Base-by-base conservation (phyloP, 2,113 vertebrate species). In the Ciconia stormi region DNA sequence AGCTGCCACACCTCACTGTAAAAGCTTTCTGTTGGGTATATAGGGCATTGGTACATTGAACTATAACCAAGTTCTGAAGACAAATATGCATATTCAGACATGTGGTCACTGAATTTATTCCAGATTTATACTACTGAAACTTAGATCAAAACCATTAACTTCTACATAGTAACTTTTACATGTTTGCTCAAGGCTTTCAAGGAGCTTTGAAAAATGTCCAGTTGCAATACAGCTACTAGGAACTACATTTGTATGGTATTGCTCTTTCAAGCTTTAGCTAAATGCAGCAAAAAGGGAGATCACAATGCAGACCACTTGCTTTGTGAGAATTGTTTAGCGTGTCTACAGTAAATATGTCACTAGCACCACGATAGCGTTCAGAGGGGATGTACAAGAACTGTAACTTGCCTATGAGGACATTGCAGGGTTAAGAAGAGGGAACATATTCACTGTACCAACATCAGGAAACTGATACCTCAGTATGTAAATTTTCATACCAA, bases 61-160 rank as follows among this genome's bases (percentile, higher is more conserved):
- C 42, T 67, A 52, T 66, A 92, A 95, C 47, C 53, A 72, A 61
- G 32, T 76, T 94, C 44, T 72, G 53, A 78, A 78, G 49, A 72
- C 25, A 89, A 92, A 82, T 69, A 84, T n/a, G 22, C 65, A 49
- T 34, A 82, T 89, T 74, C 81, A 77, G 88, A 89, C 69, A 40
- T 56, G 78, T 65, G 69, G 82, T 83, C 61, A 91, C 30, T 42
- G 18, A 77, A 92, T 29, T 95, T 59, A 87, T 87, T 87, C 65
- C 94, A 95, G 83, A 96, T 40, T 89, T 88, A 63, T 62, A 61
- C 50, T 89, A 63, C 52, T 82, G 72, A 81, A 96, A 90, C 69
- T 84, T 52, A 40, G 72, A 95, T 93, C 82, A 95, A 86, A 97
- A 89, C 36, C n/a, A 78, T 89, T 93, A 78, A 79, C 22, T 96